Base-by-base conservation (phyloP, 2,797 vertebrate species). In the Cuniculus paca region DNA sequence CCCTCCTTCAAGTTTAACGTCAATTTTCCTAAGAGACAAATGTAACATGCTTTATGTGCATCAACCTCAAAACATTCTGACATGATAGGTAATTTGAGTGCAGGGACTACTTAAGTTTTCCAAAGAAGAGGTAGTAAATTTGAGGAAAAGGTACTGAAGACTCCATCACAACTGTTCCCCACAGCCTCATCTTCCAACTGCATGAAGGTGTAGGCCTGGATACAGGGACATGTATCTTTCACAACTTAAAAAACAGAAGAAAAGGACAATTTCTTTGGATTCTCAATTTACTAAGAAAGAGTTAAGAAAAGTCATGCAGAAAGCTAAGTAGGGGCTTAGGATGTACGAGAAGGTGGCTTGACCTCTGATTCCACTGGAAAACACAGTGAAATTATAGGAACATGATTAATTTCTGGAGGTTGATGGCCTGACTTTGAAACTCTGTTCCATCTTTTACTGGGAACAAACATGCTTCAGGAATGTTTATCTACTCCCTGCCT, bases 161-260 rank as follows among this genome's bases (percentile, higher is more conserved):
- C 48, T 85, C n/a, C 45, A 7, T 34, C 34, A 24, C 28, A 19
- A 39, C 0, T 10, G 24, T 19, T 28, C n/a, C n/a, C 45, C 48
- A 9, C 2, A 4, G 36, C 34, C 42, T 56, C 42, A 4, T 2
- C 0, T 0, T 52, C 68, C 28, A 70, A 6, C 48, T 6, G 6
- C 24, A 80, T 2, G 50, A 50, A 95, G n/a, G 16, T 20, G n/a
- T 11, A 20, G 16, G 72, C 36, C 3, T 61, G 20, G 54, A 81
- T 6, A n/a, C 0, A 16, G 61, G 45, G 68, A 17, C 28, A 31
- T 0, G 6, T 54, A 19, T 19, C 52, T 54, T 54, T 54, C 6
- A 2, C 17, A 26, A 8, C 28, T 16, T 26, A 31, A 88, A 19
- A 75, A 31, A 45, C 2, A 28, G 36, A 16, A 16, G 52, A 52